Evolutionary conservation across 2,797 vertebrate species (phyloP).

Genomic region (Serranus cabrilla): DNA sequence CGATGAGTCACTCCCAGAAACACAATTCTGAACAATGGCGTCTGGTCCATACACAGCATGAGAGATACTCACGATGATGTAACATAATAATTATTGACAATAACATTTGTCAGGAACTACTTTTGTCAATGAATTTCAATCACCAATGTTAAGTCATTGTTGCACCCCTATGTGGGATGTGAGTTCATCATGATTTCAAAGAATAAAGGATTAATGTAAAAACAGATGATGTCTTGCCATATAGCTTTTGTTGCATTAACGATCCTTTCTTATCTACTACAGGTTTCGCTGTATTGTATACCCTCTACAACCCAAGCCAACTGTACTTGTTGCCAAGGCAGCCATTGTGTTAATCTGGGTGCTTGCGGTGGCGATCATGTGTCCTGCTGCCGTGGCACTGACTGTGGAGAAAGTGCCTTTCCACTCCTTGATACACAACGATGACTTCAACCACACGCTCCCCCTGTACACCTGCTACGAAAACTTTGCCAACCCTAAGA

Average conservation of each 20-base stretch:
- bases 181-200: too few relatives aligned
- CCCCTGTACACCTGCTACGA: conserved; percentile 87
- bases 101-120: too few relatives aligned
- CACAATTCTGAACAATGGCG: too few relatives aligned
- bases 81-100: too few relatives aligned
- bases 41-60: too few relatives aligned
- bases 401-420: conserved; percentile 81
- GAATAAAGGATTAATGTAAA: neutral
- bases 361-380: conserved; percentile 84
- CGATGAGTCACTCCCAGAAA: too few relatives aligned
- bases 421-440: conserved; percentile 82
- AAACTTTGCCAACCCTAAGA: conserved; percentile 83
- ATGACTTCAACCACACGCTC: conserved; percentile 79
- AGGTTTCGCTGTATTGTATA: conserved; percentile 89
- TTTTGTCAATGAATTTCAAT: too few relatives aligned
- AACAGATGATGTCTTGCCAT: neutral
- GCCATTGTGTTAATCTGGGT: conserved; percentile 86
- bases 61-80: too few relatives aligned
- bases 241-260: neutral
- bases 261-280: conserved; percentile 11
- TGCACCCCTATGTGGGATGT: too few relatives aligned
- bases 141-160: too few relatives aligned
- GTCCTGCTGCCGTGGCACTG: conserved; percentile 84
- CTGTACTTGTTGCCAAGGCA: conserved; percentile 81
- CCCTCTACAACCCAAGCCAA: conserved; percentile 86